Evolutionary conservation across 2,888 invertebrate species (phyloP), one percentile per base, ranked within the genome.

Genomic region (Orchesellides sinensis): DNA sequence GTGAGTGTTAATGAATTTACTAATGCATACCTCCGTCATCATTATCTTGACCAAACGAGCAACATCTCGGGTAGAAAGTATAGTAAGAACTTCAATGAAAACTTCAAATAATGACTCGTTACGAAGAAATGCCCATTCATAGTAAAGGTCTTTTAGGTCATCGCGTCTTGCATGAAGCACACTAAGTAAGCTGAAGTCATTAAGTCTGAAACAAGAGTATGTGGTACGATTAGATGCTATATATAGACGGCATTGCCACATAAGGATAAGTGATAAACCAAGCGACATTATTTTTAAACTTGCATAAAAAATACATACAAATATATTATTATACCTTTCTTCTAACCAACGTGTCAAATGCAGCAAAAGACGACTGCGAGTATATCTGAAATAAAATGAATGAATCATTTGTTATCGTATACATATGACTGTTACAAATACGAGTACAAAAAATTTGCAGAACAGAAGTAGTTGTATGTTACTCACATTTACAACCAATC

Each of bases 41-140:
- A 83, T 75, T 47, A 87, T 83, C 27, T 65, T 69, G 47, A 66
- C 29, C 32, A 87, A 25, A 19, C 59, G 66, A n/a, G 78, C 79
- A 77, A 84, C 73, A 73, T 87, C 86, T 81, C 87, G 70, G 0
- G 86, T 86, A 6, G 87, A 80, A 23, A 88, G 74, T 8, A 85
- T 84, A 32, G 79, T 66, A 45, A 88, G 79, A 59, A 84, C 74
- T 23, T 87, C 73, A n/a, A 85, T 21, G 17, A 88, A 73, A 5
- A 79, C 73, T 40, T 85, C 19, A 59, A 85, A 87, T 12, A 87
- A 70, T 23, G n/a, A 27, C n/a, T 85, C 74, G 32, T 87, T 74
- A 12, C 79, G 86, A 21, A 88, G 52, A 79, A 88, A 88, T 14
- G 87, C 87, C 88, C 88, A 88, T 12, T 88, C 87, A 68, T 85